Base-by-base conservation (phyloP, 2,888 invertebrate species). In the Drosophila buzzatii region DNA sequence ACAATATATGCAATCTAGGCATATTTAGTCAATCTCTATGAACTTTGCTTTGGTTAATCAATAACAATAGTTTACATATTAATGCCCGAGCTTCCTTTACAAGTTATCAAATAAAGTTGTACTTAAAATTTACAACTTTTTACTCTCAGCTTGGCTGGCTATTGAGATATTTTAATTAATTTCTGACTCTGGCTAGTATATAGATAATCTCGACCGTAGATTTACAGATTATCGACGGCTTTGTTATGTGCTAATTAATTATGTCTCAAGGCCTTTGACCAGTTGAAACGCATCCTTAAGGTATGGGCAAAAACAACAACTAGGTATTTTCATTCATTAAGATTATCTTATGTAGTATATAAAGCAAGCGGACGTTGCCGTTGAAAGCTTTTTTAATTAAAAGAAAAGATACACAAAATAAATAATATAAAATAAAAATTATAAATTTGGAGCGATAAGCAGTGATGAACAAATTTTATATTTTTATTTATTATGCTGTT, bases 341-440 rank as follows among this genome's bases (percentile, higher is more conserved):
- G 35, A 72, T 69, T 52, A 65, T 68, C 64, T 65, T 47, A 33
- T 33, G 60, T 52, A 20, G 53, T 31, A 33, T 31, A 33, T 31
- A 31, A 31, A 10, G n/a, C n/a, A 1, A 18, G n/a, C 49, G 7
- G 12, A 10, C 49, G 7, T 23, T 9, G 27, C 16, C 27, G 23
- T 10, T 27, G 41, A 69, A 12, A 39, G 42, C 52, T 52, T 57
- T 52, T 66, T 66, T 75, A 62, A 75, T 66, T 70, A 65, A 41
- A 68, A 51, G 8, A 3, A n/a, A 42, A 42, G 9, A 42, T 10
- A 27, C 27, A 27, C 7, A 20, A 5, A 20, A 44, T 9, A 1
- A 23, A 27, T 61, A 44, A 23, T 6, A 20, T 14, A 3, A 7
- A 23, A 16, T 23, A 8, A 41, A 53, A 9, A 42, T 33, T 20